These are phyloP conservation scores for Pterocles gutturalis DNA, from an alignment of 2,113 vertebrate genomes.

Conservation along the genomic window DNA sequence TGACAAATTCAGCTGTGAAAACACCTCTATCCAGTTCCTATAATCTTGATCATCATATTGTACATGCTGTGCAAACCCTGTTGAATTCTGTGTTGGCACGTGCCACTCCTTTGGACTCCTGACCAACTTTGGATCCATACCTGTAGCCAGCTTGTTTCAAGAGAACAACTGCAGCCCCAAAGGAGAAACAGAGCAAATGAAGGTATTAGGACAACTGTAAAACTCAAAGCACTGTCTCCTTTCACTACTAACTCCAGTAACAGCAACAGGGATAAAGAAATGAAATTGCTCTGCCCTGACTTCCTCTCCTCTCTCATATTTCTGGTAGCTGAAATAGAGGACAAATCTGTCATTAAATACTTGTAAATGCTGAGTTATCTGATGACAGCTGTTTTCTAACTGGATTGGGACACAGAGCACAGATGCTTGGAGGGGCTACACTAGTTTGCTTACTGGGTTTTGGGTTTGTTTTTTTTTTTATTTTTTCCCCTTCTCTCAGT, in stretches of 20 bases:
- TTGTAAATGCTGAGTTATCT: constrained; percentile 68
- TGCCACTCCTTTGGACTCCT: background rate
- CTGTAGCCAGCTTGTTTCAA: background rate
- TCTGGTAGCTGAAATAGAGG: constrained; percentile 39
- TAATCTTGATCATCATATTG: background rate
- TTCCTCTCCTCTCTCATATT: background rate
- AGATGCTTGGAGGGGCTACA: constrained; percentile 33
- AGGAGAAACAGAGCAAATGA: background rate
- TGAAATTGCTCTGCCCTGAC: background rate
- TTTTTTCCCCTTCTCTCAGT: background rate
- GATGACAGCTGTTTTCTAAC: constrained; percentile 56
- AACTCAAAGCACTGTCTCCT: background rate
- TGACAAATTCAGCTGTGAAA: background rate
- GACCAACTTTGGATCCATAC: background rate
- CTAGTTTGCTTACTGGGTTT: background rate
- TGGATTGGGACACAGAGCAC: constrained; percentile 16
- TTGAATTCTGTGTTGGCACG: background rate
- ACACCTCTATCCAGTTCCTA: background rate
- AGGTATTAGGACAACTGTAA: background rate
- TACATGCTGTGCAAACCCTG: background rate
- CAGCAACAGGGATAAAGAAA: background rate
- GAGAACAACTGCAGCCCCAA: background rate
- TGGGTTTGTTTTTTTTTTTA: accelerated
- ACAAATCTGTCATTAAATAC: constrained; percentile 71
- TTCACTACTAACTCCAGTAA: background rate